Percentiles rank a stretch among this genome's conserved stretches.
These are phyloP conservation scores for Trachurus trachurus DNA, from an alignment of 2,797 vertebrate genomes.

Conservation along the genomic window DNA sequence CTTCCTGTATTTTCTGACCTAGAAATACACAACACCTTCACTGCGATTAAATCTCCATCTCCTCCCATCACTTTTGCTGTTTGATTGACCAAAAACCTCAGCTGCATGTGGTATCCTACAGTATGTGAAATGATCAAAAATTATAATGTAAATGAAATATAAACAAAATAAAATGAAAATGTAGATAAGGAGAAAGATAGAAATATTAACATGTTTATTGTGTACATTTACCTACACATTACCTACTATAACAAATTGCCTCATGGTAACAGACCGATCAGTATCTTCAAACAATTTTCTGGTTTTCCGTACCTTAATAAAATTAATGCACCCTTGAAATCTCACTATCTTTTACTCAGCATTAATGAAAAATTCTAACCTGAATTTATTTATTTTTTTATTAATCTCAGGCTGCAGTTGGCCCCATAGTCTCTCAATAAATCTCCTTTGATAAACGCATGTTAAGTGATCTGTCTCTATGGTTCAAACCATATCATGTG, in stretches of 20 bases:
- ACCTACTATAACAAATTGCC: not conserved
- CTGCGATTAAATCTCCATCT: constrained; percentile 1
- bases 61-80: not conserved
- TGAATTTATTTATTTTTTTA: no score
- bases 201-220: not conserved
- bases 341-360: not conserved
- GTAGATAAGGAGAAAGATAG: not conserved
- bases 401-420: not conserved
- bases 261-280: not conserved
- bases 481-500: constrained; percentile 23
- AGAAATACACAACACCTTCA: not conserved
- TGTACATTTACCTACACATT: not conserved
- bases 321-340: not conserved
- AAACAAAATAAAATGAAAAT: not conserved
- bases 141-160: not conserved
- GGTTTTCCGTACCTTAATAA: not conserved
- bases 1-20: not conserved
- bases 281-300: not conserved
- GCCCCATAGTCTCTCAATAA: not conserved
- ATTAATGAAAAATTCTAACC: not conserved
- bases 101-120: not conserved
- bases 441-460: not conserved
- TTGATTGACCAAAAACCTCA: not conserved
- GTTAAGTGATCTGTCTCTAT: constrained; percentile 8
- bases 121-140: not conserved